Conservation (phyloP, 1,140 invertebrate species). For the Drosophila malerkotliana region DNA sequence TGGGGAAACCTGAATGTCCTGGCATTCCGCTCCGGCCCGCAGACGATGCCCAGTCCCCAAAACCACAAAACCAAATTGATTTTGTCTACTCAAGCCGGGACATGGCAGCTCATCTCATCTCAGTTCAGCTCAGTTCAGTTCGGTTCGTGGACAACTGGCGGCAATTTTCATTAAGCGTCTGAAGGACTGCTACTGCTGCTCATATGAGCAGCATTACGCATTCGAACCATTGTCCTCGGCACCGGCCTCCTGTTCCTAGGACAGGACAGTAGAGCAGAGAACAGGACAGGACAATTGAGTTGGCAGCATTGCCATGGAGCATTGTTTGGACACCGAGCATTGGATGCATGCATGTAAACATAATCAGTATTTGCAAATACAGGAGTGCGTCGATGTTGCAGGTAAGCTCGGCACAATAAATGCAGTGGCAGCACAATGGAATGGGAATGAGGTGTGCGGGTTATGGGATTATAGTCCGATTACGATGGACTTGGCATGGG, state of each 20-base stretch:
- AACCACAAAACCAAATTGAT: constrained; percentile 81
- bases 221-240: constrained; percentile 65
- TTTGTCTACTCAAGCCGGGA: constrained; percentile 73
- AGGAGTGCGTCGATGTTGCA: constrained; percentile 47
- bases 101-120: constrained; percentile 13
- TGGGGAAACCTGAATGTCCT: constrained; percentile 38
- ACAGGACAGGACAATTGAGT: constrained; percentile 60
- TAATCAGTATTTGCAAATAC: constrained; percentile 82
- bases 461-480: constrained; percentile 31
- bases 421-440: constrained; percentile 15
- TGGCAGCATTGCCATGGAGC: constrained; percentile 35
- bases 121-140: constrained; percentile 16
- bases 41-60: constrained; percentile 44
- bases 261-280: not conserved
- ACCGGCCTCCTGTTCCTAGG: not conserved
- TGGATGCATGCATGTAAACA: constrained; percentile 79
- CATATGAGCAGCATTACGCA: constrained; percentile 72
- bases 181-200: constrained; percentile 72
- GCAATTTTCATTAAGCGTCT: constrained; percentile 79
- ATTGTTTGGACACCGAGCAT: constrained; percentile 68
- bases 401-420: constrained; percentile 5
- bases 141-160: constrained; percentile 42
- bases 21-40: constrained; percentile 44
- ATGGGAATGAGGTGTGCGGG: constrained; percentile 20
- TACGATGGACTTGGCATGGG: not conserved